A percentile compares a stretch with the other conserved stretches of the same genome.
Evolutionary conservation across 2,888 invertebrate species (phyloP).

Genomic region (Pyrocoelia pectoralis): DNA sequence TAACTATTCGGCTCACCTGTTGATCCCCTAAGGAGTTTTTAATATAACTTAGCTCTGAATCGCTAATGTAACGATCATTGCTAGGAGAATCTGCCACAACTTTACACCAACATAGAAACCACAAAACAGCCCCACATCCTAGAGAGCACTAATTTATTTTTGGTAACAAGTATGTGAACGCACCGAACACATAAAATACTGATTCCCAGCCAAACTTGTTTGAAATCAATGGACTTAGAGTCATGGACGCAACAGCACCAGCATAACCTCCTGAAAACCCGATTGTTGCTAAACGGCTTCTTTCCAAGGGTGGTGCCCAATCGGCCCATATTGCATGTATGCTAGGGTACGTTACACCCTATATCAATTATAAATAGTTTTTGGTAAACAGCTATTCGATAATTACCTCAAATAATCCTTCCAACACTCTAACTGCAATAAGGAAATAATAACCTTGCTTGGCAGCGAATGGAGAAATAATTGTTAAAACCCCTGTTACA

Average conservation of each 20-base stretch:
- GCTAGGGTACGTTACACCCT: conserved; percentile 77
- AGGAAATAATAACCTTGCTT: conserved; percentile 74
- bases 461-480: conserved; percentile 82
- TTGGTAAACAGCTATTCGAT: too few species aligned
- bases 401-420: conserved; percentile 3
- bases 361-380: too few species aligned
- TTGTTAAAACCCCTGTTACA: conserved; percentile 78
- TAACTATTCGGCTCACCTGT: conserved; percentile 61
- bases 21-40: conserved; percentile 66
- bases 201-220: conserved; percentile 80
- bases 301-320: conserved; percentile 83
- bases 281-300: conserved; percentile 80
- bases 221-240: conserved; percentile 77
- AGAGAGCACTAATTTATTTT: too few species aligned
- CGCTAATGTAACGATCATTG: conserved; percentile 75
- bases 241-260: conserved; percentile 85
- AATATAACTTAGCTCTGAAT: conserved; percentile 78
- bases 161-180: too few species aligned
- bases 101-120: conserved; percentile 76
- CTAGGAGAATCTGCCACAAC: conserved; percentile 79
- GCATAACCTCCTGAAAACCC: conserved; percentile 88
- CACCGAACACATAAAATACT: conserved; percentile 69
- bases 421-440: conserved; percentile 68
- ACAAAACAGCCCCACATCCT: conserved; percentile 73
- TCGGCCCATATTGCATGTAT: conserved; percentile 86